phyloP scores from a whole-genome alignment of 1,140 invertebrate genomes.

The Pemphigus obesinymphae region DNA sequence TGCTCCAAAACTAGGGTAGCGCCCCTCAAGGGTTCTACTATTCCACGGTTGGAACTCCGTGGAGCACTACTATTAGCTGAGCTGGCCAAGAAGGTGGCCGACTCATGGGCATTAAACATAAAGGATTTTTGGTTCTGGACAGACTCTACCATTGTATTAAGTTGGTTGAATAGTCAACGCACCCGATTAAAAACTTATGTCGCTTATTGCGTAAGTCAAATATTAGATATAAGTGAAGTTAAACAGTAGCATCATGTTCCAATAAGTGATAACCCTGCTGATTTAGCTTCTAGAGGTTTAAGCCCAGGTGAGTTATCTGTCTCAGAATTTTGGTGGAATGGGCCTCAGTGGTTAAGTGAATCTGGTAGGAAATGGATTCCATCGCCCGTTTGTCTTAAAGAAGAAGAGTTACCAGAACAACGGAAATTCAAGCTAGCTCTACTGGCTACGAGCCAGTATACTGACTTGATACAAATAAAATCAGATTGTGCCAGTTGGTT shows the following conservation, averaged over 20 bases:
- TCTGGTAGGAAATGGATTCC: too few relatives aligned
- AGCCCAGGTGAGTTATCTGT: background rate
- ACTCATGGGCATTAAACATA: too few relatives aligned
- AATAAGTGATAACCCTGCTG: conserved; percentile 51
- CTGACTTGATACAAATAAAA: background rate
- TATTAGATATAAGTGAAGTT: background rate
- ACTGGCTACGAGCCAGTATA: background rate
- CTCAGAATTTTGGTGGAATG: conserved; percentile 41
- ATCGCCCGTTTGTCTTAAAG: background rate
- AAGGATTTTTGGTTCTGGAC: too few relatives aligned
- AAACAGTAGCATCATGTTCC: conserved; percentile 49
- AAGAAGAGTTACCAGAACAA: background rate
- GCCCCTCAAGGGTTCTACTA: too few relatives aligned
- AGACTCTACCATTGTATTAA: too few relatives aligned
- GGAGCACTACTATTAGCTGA: too few relatives aligned
- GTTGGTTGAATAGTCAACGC: too few relatives aligned
- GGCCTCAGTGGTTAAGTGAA: background rate
- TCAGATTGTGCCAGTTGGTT: background rate
- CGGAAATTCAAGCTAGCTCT: background rate
- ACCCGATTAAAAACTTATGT: too few relatives aligned
- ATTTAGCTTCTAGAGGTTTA: conserved; percentile 49
- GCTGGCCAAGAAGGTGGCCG: too few relatives aligned
- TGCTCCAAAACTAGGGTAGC: too few relatives aligned
- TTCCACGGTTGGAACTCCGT: too few relatives aligned
- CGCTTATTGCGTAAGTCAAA: too few relatives aligned